A percentile compares a stretch with the other conserved stretches of the same genome.
Conservation (phyloP, 2,888 invertebrate species). For the Epinotia ramella region DNA sequence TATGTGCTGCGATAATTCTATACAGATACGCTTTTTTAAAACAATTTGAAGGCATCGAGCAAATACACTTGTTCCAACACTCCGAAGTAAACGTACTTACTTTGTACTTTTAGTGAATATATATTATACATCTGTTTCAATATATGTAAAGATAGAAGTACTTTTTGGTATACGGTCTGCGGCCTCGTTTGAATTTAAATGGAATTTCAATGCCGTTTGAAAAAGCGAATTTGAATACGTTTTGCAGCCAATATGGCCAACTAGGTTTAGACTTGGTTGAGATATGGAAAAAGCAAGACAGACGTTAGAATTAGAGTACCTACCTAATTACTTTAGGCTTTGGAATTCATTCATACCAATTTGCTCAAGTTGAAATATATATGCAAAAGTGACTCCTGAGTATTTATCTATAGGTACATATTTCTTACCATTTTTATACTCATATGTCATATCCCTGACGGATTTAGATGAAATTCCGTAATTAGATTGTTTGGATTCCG, state of each 20-base stretch:
- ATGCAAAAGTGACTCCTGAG: background rate
- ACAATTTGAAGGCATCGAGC: background rate
- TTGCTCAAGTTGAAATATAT: too few species aligned
- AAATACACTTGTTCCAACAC: slow-evolving; percentile 33
- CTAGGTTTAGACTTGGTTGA: background rate
- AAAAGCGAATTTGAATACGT: background rate
- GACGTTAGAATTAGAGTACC: too few species aligned
- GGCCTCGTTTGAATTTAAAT: slow-evolving; percentile 22
- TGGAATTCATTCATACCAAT: too few species aligned
- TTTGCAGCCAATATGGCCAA: background rate
- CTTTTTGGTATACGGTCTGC: slow-evolving; percentile 2
- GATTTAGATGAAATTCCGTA: too few species aligned
- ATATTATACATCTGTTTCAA: slow-evolving; percentile 22
- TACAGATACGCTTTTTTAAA: background rate
- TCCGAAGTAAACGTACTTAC: slow-evolving; percentile 12
- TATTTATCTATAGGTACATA: too few species aligned
- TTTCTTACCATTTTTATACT: too few species aligned
- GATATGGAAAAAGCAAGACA: too few species aligned
- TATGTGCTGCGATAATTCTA: background rate
- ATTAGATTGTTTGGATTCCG: too few species aligned
- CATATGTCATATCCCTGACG: too few species aligned
- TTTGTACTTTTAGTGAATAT: slow-evolving; percentile 7
- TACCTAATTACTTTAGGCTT: too few species aligned
- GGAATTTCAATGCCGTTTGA: slow-evolving; percentile 20
- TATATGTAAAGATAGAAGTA: background rate